Evolutionary conservation across 1,140 invertebrate species (phyloP), one percentile per base, ranked within the genome.

Genomic region (Pinna nobilis): DNA sequence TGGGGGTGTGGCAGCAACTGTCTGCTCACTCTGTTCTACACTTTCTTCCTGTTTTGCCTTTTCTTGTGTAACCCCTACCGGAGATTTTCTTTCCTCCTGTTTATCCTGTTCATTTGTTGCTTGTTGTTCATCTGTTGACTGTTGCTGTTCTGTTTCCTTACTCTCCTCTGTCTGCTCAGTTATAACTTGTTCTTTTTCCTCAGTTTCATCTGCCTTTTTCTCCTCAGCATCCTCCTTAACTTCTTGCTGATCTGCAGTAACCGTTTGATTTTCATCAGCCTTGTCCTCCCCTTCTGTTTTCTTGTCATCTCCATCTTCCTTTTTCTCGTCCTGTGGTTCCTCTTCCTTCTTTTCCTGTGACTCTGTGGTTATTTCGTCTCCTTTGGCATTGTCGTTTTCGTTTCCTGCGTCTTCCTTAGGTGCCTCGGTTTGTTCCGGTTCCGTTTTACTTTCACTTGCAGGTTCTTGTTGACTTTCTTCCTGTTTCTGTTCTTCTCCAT

Each of bases 301-400:
- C 41, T 72, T n/a, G n/a, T n/a, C n/a, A n/a, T n/a, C 63, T 33
- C 33, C 57, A 25, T 64, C 47, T 53, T 70, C 53, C n/a, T 60
- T 33, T 18, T n/a, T n/a, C 33, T 60, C 57, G 6, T 60, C 57
- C 33, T 13, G 25, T 25, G 3, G 3, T 11, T 51, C 47, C n/a
- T 57, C 11, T 30, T 57, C 53, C 15, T n/a, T 32, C 25, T 57
- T 3, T 57, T 57, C 23, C 7, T 18, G 6, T 28, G 18, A 7
- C n/a, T 25, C 30, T 7, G 57, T 32, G n/a, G n/a, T 3, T 57
- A 20, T 23, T 11, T 32, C 7, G 53, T 35, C 28, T 28, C 23
- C 15, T 20, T 51, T 25, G 35, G 2, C 33, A 32, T 7, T 25
- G 51, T n/a, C 18, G 23, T 32, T 59, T 41, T 39, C 28, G 28